Conservation (phyloP, 2,888 invertebrate species). For the Neuroscelio doddi region DNA sequence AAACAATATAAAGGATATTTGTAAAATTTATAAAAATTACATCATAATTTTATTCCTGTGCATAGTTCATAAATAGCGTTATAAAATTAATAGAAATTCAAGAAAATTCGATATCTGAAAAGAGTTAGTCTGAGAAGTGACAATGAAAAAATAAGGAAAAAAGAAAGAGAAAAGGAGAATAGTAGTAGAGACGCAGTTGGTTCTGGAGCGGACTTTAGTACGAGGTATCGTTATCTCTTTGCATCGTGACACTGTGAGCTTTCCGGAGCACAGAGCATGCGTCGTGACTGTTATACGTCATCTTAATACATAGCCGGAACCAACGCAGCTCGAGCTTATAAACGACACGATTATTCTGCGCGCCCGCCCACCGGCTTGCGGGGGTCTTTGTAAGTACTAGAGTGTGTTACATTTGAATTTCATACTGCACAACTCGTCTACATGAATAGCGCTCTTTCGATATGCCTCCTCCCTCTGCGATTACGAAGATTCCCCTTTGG, state of each 20-base stretch:
- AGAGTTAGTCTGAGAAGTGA: too few species aligned
- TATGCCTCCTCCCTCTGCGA: conserved; percentile 18
- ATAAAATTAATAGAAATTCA: too few species aligned
- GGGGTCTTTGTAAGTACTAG: conserved; percentile 30
- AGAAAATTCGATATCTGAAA: too few species aligned
- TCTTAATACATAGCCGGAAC: conserved; percentile 60
- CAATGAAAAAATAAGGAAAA: too few species aligned
- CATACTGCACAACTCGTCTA: conserved; percentile 46
- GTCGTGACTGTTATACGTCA: conserved; percentile 65
- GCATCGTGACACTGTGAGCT: conserved; percentile 55
- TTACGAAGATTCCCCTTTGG: background rate
- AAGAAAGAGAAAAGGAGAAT: too few species aligned
- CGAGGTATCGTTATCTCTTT: conserved; percentile 55
- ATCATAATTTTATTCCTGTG: too few species aligned
- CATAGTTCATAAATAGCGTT: too few species aligned
- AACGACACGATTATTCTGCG: conserved; percentile 66
- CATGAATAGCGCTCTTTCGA: conserved; percentile 33
- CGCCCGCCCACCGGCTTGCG: conserved; percentile 35
- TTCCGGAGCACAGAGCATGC: conserved; percentile 50
- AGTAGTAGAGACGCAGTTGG: too few species aligned
- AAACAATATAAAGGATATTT: too few species aligned
- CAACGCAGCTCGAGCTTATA: conserved; percentile 62
- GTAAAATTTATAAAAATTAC: too few species aligned
- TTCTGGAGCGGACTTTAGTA: conserved; percentile 17
- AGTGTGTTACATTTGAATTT: conserved; percentile 53